phyloP scores from a whole-genome alignment of 2,113 vertebrate genomes.

The Recurvirostra avosetta region DNA sequence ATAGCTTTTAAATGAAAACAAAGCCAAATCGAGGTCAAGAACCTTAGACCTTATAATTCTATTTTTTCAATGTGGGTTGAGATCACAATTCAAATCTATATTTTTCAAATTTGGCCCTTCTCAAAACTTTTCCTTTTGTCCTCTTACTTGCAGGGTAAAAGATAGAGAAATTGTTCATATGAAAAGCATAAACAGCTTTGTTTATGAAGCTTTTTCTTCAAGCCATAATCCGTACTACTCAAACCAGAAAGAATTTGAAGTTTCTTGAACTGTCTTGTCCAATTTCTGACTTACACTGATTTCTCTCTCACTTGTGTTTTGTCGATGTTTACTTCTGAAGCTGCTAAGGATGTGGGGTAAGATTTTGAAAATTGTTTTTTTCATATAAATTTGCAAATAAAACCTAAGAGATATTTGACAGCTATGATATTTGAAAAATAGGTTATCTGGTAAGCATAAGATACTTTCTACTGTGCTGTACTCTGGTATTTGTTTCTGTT shows the following conservation, averaged over 20 bases:
- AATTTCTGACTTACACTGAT: neutral
- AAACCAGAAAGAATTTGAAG: neutral
- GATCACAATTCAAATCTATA: neutral
- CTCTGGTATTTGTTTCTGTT: neutral
- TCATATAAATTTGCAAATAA: neutral
- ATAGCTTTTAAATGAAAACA: neutral
- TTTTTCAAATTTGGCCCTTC: neutral
- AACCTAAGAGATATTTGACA: neutral
- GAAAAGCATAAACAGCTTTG: neutral
- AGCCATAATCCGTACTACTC: neutral
- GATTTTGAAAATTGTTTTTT: neutral
- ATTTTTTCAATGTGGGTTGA: neutral
- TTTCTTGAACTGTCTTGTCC: neutral
- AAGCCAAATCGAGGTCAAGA: neutral
- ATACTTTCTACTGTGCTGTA: neutral
- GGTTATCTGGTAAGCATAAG: neutral
- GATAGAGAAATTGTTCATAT: neutral
- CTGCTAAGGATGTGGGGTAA: neutral
- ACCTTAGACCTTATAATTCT: neutral
- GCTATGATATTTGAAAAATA: neutral
- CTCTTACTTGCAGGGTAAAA: neutral
- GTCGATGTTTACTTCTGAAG: neutral
- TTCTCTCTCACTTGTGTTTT: neutral
- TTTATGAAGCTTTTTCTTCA: neutral
- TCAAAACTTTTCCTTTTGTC: neutral